Evolutionary conservation across 2,888 invertebrate species (phyloP).

Genomic region (Pediacus dermestoides): DNA sequence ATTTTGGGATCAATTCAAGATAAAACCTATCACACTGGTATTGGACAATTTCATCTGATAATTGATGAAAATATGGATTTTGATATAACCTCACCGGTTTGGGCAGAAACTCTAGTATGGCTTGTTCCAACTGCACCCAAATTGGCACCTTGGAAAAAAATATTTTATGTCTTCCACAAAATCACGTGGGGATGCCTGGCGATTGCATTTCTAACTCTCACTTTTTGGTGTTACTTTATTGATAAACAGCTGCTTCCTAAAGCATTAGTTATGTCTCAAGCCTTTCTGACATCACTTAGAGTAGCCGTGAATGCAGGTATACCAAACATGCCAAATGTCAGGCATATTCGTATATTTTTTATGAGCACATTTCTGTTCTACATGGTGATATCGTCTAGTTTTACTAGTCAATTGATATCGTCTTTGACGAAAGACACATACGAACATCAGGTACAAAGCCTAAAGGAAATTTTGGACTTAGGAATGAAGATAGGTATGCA

Average conservation of each 20-base stretch:
- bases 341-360: too few species aligned
- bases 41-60: background rate
- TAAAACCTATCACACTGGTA: background rate
- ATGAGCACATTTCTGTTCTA: too few species aligned
- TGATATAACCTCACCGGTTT: background rate
- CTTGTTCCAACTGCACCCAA: background rate
- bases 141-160: background rate
- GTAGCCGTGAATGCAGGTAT: too few species aligned
- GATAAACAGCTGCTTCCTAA: too few species aligned
- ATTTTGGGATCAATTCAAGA: slow-evolving; percentile 1
- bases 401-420: background rate
- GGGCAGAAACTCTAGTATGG: background rate
- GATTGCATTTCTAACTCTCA: too few species aligned
- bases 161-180: too few species aligned
- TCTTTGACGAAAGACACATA: background rate
- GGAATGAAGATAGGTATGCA: background rate
- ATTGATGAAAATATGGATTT: slow-evolving; percentile 3
- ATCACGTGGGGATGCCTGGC: too few species aligned
- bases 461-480: background rate
- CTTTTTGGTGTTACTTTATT: too few species aligned
- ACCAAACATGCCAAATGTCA: too few species aligned
- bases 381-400: too few species aligned
- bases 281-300: too few species aligned
- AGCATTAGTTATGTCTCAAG: too few species aligned
- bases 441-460: background rate